Evolutionary conservation across 2,888 invertebrate species (phyloP).

Genomic region (Diaprepes abbreviatus): DNA sequence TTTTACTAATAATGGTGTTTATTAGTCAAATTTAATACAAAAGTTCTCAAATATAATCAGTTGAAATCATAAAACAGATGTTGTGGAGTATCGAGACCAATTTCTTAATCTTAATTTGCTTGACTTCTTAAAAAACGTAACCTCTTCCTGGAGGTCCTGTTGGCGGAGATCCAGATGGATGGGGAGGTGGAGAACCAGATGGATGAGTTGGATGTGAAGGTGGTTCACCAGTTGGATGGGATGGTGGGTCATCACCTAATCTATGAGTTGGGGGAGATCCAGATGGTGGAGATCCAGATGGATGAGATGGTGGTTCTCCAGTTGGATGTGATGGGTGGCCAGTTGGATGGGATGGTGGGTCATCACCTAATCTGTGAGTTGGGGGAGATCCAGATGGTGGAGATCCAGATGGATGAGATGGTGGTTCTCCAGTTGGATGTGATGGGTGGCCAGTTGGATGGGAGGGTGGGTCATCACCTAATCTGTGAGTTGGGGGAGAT

Average conservation of each 20-base stretch:
- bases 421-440: conserved; percentile 7
- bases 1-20: no score
- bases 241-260: conserved; percentile 33
- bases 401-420: conserved; percentile 27
- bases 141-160: no score
- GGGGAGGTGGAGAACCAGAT: conserved; percentile 27
- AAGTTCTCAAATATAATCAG: no score
- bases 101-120: no score
- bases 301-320: conserved; percentile 40
- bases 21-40: no score
- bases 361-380: conserved; percentile 40
- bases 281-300: not conserved
- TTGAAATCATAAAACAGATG: no score
- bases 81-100: no score
- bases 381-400: conserved; percentile 40
- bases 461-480: conserved; percentile 9
- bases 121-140: no score
- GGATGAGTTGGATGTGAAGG: conserved; percentile 45
- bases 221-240: conserved; percentile 11
- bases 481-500: no score
- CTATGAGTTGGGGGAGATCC: conserved; percentile 45
- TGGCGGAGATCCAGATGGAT: conserved; percentile 38
- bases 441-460: no score
- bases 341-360: conserved; percentile 28
- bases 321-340: no score